phyloP scores from a whole-genome alignment of 2,888 invertebrate genomes.

The Aspidiotus rigidus region DNA sequence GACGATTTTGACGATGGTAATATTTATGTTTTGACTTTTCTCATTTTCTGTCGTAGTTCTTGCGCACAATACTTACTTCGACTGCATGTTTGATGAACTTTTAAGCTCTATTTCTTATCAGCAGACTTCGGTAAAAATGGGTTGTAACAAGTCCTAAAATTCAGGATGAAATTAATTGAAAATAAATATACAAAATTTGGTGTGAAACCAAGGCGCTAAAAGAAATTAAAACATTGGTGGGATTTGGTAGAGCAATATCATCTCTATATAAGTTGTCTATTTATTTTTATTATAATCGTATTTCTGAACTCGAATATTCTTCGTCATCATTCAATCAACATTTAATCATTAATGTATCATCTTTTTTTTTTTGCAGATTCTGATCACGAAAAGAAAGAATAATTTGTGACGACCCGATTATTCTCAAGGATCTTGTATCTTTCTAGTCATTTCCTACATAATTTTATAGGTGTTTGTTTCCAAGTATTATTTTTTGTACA shows the following conservation, averaged over 20 bases:
- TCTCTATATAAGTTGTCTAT: background rate
- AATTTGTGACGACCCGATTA: background rate
- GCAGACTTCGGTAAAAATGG: too few species aligned
- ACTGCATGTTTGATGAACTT: too few species aligned
- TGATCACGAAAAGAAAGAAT: constrained; percentile 6
- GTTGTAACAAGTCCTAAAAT: background rate
- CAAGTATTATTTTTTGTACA: too few species aligned
- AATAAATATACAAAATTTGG: background rate
- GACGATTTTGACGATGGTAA: constrained; percentile 53
- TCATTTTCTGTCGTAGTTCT: background rate
- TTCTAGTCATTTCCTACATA: too few species aligned
- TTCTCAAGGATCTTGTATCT: too few species aligned
- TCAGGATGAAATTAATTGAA: background rate
- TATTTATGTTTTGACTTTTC: background rate
- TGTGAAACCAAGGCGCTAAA: too few species aligned
- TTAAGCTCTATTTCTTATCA: too few species aligned
- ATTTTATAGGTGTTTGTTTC: too few species aligned
- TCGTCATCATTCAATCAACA: background rate
- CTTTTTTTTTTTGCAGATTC: background rate
- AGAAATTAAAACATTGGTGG: background rate
- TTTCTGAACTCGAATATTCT: background rate
- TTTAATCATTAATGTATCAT: background rate
- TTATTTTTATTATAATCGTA: background rate
- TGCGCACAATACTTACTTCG: too few species aligned
- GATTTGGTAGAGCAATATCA: background rate